Evolutionary conservation across 2,888 invertebrate species (phyloP), one percentile per base, ranked within the genome.

Genomic region (Lypha dubia): DNA sequence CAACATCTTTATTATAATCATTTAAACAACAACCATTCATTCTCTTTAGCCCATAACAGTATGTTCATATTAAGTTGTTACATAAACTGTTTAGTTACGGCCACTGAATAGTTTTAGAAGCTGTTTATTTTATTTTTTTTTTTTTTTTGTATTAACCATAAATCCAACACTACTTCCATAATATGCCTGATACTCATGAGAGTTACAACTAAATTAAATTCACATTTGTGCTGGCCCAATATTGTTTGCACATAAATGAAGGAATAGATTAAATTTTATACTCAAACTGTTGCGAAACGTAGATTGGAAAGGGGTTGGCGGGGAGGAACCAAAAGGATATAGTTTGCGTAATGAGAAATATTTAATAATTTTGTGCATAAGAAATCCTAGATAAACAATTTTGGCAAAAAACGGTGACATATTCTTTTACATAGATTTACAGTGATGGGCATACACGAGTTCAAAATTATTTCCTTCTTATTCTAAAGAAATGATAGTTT

Each of bases 151-250:
- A 71, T 73, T 83, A 62, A 73, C 51, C 35, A 73, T 49, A 73
- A 71, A 76, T 63, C 44, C 53, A 60, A 51, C 73, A 63, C 75
- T 80, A 60, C 15, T 44, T 1, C 20, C n/a, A 41, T 24, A 44
- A 63, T 58, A 62, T 74, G 60, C 22, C 32, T n/a, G n/a, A 17
- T 28, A 28, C 76, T 83, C 85, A 71, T 20, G 82, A 81, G 77
- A 81, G 77, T 76, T 58, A 87, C 84, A 87, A 90, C 89, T 90
- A 90, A 90, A 90, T 91, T 90, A 90, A 91, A 89, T 90, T 90
- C 90, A 60, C 84, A 87, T 87, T 86, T 87, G 76, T 79, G n/a
- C n/a, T n/a, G n/a, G 87, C 22, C 44, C 32, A 75, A 8, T 9
- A 49, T 3, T 44, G 0, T 71, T 84, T 38, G 79, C 74, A 68